Evolutionary conservation across 2,797 vertebrate species (phyloP).

Genomic region (Hybognathus amarus): DNA sequence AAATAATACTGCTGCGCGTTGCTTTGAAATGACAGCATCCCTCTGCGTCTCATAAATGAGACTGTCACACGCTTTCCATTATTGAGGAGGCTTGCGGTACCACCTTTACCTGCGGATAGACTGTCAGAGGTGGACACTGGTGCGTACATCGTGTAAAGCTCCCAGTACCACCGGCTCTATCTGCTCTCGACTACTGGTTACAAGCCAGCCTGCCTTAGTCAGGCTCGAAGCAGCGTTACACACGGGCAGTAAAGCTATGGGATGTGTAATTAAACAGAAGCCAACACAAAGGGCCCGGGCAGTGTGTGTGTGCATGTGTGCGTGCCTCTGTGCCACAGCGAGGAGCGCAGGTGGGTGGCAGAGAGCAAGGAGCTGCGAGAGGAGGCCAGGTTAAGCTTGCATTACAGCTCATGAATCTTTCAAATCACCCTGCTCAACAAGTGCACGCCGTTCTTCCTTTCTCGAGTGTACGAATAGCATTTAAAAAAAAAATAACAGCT

Average conservation of each 20-base stretch:
- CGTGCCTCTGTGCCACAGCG: conserved; percentile 36
- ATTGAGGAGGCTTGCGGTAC: conserved; percentile 62
- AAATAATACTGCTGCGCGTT: conserved; percentile 76
- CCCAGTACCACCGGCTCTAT: background rate
- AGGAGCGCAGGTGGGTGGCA: conserved; percentile 44
- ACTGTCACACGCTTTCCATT: conserved; percentile 71
- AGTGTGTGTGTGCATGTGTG: conserved; percentile 45
- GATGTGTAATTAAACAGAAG: conserved; percentile 65
- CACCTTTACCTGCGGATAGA: conserved; percentile 28
- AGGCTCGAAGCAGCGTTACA: conserved; percentile 39
- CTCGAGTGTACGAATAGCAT: conserved; percentile 35
- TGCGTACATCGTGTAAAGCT: conserved; percentile 33
- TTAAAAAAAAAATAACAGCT: conserved; percentile 40
- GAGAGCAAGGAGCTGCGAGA: conserved; percentile 25
- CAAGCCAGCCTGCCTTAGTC: background rate
- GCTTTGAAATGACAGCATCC: conserved; percentile 77
- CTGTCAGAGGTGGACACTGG: background rate
- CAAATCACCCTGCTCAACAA: conserved; percentile 59
- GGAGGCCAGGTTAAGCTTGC: conserved; percentile 62
- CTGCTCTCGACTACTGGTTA: background rate
- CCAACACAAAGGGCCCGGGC: conserved; percentile 54
- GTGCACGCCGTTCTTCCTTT: conserved; percentile 54
- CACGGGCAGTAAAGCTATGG: conserved; percentile 56
- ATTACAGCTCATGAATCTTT: conserved; percentile 65
- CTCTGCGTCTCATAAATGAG: conserved; percentile 73